phyloP scores from a whole-genome alignment of 1,140 invertebrate genomes.

The Subanguina moxae region DNA sequence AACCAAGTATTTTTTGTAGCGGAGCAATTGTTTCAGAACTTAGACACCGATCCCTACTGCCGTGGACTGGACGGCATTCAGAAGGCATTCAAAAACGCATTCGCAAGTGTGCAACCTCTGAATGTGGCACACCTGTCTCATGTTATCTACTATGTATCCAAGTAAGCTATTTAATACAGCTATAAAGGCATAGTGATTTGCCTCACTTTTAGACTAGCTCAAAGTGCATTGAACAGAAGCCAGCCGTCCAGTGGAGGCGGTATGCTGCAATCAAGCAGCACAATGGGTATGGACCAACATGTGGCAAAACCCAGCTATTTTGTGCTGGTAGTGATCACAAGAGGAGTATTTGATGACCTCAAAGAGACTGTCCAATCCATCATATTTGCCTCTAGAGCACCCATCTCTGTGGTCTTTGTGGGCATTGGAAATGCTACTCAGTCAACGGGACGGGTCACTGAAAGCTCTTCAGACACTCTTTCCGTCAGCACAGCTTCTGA shows the following conservation, averaged over 20 bases:
- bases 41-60: constrained; percentile 48
- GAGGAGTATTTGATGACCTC: constrained; percentile 52
- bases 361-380: constrained; percentile 54
- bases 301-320: constrained; percentile 33
- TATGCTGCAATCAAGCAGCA: not conserved
- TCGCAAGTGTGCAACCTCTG: constrained; percentile 48
- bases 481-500: constrained; percentile 14
- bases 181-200: not conserved
- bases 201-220: constrained; percentile 38
- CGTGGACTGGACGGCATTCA: constrained; percentile 47
- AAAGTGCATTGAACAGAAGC: constrained; percentile 42
- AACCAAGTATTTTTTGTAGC: too few species aligned
- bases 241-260: constrained; percentile 4
- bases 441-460: not conserved
- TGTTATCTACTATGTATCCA: constrained; percentile 53
- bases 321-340: constrained; percentile 47
- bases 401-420: constrained; percentile 53
- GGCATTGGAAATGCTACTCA: constrained; percentile 40
- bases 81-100: constrained; percentile 43
- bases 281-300: not conserved
- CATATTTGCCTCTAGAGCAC: constrained; percentile 52
- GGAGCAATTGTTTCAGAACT: constrained; percentile 32
- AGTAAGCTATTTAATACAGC: constrained; percentile 35
- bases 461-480: not conserved
- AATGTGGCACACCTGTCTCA: constrained; percentile 53